Percentiles rank a stretch among this genome's conserved stretches.
Conservation (phyloP, 2,888 invertebrate genomes). For the Candidula unifasciata region DNA sequence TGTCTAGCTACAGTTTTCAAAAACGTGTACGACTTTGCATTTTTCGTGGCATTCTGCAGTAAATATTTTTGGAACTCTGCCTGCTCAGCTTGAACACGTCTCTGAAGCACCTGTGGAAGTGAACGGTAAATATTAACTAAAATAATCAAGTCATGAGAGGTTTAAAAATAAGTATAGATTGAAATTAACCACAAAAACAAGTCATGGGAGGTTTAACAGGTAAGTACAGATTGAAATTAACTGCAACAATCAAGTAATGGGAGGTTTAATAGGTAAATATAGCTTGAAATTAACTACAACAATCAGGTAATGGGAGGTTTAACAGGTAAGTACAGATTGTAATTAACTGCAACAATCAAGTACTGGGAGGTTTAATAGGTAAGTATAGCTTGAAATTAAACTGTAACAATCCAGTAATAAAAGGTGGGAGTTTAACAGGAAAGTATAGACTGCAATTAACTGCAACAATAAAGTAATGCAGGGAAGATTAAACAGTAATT, state of each 20-base stretch:
- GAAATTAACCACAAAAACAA: not conserved
- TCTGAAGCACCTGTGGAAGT: constrained; percentile 59
- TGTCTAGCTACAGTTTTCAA: constrained; percentile 61
- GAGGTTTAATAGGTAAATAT: too few relatives aligned
- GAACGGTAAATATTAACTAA: not conserved
- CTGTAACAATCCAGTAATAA: too few relatives aligned
- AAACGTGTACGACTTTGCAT: constrained; percentile 61
- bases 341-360: too few relatives aligned
- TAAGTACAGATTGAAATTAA: not conserved
- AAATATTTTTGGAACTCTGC: constrained; percentile 63
- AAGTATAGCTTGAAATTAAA: too few relatives aligned
- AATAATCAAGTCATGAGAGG: not conserved
- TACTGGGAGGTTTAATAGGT: not conserved
- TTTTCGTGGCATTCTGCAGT: constrained; percentile 57
- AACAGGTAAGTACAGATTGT: too few relatives aligned
- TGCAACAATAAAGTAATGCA: too few relatives aligned
- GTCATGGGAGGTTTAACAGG: not conserved
- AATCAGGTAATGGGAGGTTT: too few relatives aligned
- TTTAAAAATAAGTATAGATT: constrained; percentile 12
- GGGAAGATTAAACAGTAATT: too few relatives aligned
- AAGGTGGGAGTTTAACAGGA: too few relatives aligned
- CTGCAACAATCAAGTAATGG: not conserved
- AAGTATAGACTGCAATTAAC: too few relatives aligned
- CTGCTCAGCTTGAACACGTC: constrained; percentile 64
- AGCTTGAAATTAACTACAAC: too few relatives aligned